phyloP scores from a whole-genome alignment of 1,140 invertebrate genomes.

The Drosophila orena region DNA sequence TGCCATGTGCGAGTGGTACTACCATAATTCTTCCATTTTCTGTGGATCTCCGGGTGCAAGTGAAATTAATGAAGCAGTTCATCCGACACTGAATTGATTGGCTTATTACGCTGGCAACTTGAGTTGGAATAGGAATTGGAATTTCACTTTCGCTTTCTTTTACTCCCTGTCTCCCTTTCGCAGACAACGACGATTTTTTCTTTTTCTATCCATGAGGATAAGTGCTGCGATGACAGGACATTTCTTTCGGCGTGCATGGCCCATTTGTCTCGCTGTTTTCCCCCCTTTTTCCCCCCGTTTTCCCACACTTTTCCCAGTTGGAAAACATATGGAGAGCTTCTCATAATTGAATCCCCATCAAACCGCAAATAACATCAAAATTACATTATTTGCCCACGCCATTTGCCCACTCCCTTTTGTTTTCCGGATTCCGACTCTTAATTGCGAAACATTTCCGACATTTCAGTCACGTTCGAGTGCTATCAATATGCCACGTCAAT shows the following conservation, averaged over 20 bases:
- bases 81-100: constrained; percentile 83
- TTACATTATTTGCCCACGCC: constrained; percentile 61
- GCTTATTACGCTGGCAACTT: constrained; percentile 74
- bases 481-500: constrained; percentile 67
- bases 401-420: neutral
- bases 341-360: constrained; percentile 61
- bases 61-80: constrained; percentile 83
- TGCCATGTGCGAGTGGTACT: constrained; percentile 54
- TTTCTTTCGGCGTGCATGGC: constrained; percentile 44
- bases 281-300: neutral
- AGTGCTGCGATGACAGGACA: constrained; percentile 45
- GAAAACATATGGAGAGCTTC: constrained; percentile 37
- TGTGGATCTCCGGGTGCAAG: constrained; percentile 33
- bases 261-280: constrained; percentile 33
- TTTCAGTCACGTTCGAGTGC: constrained; percentile 76
- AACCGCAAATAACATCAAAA: constrained; percentile 65
- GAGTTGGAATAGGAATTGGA: constrained; percentile 29
- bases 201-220: constrained; percentile 15
- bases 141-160: constrained; percentile 39
- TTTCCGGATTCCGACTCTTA: constrained; percentile 7
- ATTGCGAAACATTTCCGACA: constrained; percentile 67
- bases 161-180: constrained; percentile 3
- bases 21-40: constrained; percentile 52
- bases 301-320: neutral
- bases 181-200: constrained; percentile 10